A percentile compares a stretch with the other conserved stretches of the same genome.
Evolutionary conservation across 2,888 invertebrate species (phyloP).

Genomic region (Lasioglossum figueresi): DNA sequence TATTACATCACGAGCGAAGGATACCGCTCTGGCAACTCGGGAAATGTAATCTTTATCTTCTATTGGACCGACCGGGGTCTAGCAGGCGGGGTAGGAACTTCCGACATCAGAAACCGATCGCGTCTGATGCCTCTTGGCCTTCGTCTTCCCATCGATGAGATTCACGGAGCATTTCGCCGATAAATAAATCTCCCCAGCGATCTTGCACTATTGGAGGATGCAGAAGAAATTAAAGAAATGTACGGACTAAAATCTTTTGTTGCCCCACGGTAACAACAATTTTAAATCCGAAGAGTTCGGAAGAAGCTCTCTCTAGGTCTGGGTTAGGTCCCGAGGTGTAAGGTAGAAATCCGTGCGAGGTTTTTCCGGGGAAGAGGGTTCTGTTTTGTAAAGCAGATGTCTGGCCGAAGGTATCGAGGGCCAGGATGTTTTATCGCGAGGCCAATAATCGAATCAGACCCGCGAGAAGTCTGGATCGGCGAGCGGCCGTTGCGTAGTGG

Average conservation of each 20-base stretch:
- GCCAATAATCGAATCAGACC: conserved; percentile 41
- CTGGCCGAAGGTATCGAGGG: not conserved
- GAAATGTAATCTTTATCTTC: conserved; percentile 60
- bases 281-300: not conserved
- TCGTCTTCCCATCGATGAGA: conserved; percentile 13
- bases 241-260: not conserved
- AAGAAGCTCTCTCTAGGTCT: too few relatives aligned
- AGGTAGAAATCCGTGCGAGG: not conserved
- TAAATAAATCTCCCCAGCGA: not conserved
- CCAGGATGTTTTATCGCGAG: conserved; percentile 7
- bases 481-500: conserved; percentile 2
- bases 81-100: not conserved
- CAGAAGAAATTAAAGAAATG: not conserved
- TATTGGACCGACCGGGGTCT: conserved; percentile 37
- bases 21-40: conserved; percentile 45
- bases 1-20: conserved; percentile 61
- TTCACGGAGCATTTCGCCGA: conserved; percentile 16
- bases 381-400: not conserved
- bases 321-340: not conserved
- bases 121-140: conserved; percentile 29
- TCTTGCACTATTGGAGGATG: not conserved
- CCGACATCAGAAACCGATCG: conserved; percentile 51
- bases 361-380: not conserved
- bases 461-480: not conserved
- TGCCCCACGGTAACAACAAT: not conserved